A percentile compares a stretch with the other conserved stretches of the same genome.
phyloP scores from a whole-genome alignment of 2,797 vertebrate genomes.

The Aulostomus chinensis region DNA sequence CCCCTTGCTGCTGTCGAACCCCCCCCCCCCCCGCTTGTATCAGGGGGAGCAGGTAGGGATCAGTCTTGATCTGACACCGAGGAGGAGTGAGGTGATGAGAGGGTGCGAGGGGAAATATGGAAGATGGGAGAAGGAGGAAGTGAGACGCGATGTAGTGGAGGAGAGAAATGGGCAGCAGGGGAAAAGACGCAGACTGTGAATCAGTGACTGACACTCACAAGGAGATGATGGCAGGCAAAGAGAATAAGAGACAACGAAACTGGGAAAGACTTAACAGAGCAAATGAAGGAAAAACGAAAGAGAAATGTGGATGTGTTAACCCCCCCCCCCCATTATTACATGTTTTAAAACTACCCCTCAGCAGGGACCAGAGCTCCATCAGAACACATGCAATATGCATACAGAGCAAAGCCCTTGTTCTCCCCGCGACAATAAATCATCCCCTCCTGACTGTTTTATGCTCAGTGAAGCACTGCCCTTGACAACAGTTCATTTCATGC shows the following conservation, averaged over 20 bases:
- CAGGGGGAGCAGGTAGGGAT: conserved; percentile 12
- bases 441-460: conserved; percentile 62
- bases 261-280: not conserved
- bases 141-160: conserved; percentile 1
- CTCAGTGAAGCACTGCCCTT: conserved; percentile 54
- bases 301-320: not conserved
- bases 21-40: not conserved
- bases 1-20: conserved; percentile 14
- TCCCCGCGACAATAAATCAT: conserved; percentile 63
- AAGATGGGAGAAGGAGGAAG: conserved; percentile 15
- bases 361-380: conserved; percentile 37
- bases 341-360: conserved; percentile 24
- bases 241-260: conserved; percentile 4
- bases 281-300: not conserved
- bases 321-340: conserved; percentile 12
- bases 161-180: conserved; percentile 16
- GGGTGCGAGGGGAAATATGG: conserved; percentile 7
- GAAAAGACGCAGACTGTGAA: conserved; percentile 27
- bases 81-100: conserved; percentile 11
- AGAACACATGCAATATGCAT: conserved; percentile 50
- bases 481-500: conserved; percentile 73
- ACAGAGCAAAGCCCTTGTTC: conserved; percentile 46
- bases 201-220: conserved; percentile 11
- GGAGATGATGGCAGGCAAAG: conserved; percentile 14
- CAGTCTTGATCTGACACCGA: conserved; percentile 25